phyloP scores from a whole-genome alignment of 2,888 invertebrate species.

The Nebria salina region DNA sequence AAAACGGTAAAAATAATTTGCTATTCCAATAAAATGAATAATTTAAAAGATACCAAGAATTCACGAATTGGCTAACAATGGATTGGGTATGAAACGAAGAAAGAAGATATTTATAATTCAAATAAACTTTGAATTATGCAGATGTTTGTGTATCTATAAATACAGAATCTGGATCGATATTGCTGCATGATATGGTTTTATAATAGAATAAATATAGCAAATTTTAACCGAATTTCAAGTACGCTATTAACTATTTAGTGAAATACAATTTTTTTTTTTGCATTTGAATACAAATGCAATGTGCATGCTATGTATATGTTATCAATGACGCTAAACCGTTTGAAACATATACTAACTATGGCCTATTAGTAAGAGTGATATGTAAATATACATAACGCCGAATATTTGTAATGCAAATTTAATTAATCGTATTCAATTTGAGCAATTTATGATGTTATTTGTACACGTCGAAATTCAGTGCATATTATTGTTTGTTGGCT shows the following conservation, averaged over 20 bases:
- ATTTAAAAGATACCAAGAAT: not conserved
- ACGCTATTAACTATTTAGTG: too few relatives aligned
- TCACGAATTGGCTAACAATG: not conserved
- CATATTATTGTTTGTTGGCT: not conserved
- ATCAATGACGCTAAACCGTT: too few relatives aligned
- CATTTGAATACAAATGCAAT: too few relatives aligned
- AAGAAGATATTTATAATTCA: not conserved
- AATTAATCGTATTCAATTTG: conserved; percentile 1
- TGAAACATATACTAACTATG: not conserved
- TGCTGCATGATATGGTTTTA: not conserved
- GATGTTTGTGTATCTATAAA: not conserved
- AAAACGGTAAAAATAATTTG: not conserved
- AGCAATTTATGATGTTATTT: not conserved
- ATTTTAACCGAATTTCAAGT: too few relatives aligned
- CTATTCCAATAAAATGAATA: not conserved
- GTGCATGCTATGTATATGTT: too few relatives aligned
- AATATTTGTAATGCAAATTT: not conserved
- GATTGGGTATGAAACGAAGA: not conserved
- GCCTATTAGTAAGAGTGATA: not conserved
- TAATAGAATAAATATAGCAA: not conserved
- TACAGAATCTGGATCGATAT: not conserved
- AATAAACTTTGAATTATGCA: not conserved
- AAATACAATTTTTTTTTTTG: too few relatives aligned
- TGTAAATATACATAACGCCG: not conserved
- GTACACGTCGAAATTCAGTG: not conserved